Percentiles rank a stretch among this genome's conserved stretches.
phyloP scores from a whole-genome alignment of 2,113 vertebrate species.

The Accipiter cooperii region DNA sequence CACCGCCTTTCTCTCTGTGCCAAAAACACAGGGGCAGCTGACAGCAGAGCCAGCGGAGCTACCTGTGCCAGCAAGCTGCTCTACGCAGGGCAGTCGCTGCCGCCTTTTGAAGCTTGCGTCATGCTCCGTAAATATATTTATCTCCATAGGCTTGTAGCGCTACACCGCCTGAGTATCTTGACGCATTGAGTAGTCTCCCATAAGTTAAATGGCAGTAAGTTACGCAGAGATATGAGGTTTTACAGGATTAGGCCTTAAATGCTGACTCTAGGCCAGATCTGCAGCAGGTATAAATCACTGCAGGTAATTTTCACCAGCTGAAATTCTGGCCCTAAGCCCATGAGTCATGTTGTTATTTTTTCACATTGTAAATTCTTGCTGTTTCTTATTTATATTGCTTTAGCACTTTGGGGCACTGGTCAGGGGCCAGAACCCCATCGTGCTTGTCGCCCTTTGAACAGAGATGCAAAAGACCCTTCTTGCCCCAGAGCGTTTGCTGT shows the following conservation, averaged over 20 bases:
- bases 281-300: constrained; percentile 52
- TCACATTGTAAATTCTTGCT: constrained; percentile 61
- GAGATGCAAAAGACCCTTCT: not conserved
- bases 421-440: not conserved
- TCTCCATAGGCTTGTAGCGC: not conserved
- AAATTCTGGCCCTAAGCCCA: constrained; percentile 37
- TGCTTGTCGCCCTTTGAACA: not conserved
- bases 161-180: not conserved
- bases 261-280: constrained; percentile 17
- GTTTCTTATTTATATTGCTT: constrained; percentile 45
- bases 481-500: not conserved
- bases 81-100: not conserved
- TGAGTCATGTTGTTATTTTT: constrained; percentile 53
- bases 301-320: constrained; percentile 63
- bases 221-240: not conserved
- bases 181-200: not conserved
- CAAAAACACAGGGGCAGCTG: not conserved
- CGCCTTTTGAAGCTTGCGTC: not conserved
- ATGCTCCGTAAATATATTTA: not conserved
- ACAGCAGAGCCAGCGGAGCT: not conserved
- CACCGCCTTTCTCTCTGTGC: not conserved
- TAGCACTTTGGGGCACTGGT: constrained; percentile 11
- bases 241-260: not conserved
- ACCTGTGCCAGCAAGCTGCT: not conserved
- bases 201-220: not conserved